Evolutionary conservation across 2,888 invertebrate species (phyloP).

Genomic region (Drosophila quinaria): DNA sequence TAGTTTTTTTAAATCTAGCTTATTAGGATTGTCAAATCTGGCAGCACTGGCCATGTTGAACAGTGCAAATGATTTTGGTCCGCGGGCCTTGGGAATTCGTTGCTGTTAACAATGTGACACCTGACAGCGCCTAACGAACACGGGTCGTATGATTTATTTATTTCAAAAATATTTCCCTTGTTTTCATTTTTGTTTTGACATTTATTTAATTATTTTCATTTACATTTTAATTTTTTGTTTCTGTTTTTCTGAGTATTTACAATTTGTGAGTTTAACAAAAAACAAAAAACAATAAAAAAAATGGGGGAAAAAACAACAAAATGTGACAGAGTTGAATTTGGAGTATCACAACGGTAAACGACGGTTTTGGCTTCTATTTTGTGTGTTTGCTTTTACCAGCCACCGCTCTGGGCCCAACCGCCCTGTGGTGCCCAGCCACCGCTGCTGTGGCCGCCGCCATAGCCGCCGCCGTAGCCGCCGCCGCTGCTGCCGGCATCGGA

Average conservation of each 20-base stretch:
- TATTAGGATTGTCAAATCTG: neutral
- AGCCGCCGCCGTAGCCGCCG: slow-evolving; percentile 43
- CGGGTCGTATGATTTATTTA: slow-evolving; percentile 31
- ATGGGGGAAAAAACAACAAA: neutral
- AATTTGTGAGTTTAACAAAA: slow-evolving; percentile 36
- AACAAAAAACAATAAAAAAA: slow-evolving; percentile 24
- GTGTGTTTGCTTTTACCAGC: slow-evolving; percentile 52
- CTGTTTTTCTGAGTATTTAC: slow-evolving; percentile 55
- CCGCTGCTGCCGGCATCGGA: slow-evolving; percentile 43
- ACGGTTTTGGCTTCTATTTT: neutral
- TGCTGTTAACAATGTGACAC: neutral
- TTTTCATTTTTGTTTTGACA: slow-evolving; percentile 8
- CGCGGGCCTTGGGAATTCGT: slow-evolving; percentile 4
- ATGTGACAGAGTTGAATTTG: slow-evolving; percentile 23
- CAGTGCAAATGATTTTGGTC: slow-evolving; percentile 28
- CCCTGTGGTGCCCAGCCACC: slow-evolving; percentile 67
- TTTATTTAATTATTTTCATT: slow-evolving; percentile 21
- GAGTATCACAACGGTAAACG: slow-evolving; percentile 16
- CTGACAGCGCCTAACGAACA: neutral
- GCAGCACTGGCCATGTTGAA: slow-evolving; percentile 5
- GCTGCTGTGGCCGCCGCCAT: slow-evolving; percentile 37
- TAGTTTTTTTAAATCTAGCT: too few species aligned
- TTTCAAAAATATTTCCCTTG: slow-evolving; percentile 17
- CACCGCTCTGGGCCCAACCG: slow-evolving; percentile 61
- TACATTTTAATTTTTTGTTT: slow-evolving; percentile 8